Evolutionary conservation across 2,888 invertebrate genomes (phyloP).

Genomic region (Parnassius apollo): DNA sequence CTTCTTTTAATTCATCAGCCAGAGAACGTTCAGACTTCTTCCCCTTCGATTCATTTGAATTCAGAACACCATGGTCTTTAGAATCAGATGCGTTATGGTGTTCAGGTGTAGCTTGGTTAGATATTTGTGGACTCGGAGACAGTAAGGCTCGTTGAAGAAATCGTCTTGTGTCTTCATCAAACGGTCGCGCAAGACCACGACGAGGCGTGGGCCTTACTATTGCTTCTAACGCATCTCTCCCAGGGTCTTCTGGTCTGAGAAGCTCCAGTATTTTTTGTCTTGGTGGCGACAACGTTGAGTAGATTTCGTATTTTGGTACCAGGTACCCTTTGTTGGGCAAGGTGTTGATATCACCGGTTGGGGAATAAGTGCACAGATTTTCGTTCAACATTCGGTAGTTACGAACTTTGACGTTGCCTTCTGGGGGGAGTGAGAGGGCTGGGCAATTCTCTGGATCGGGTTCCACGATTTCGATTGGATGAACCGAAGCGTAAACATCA

Average conservation of each 20-base stretch:
- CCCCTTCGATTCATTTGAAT: constrained; percentile 26
- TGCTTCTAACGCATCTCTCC: constrained; percentile 64
- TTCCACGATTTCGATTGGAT: constrained; percentile 57
- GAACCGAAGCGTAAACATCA: constrained; percentile 37
- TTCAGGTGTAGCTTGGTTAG: constrained; percentile 44
- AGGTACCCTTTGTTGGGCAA: constrained; percentile 60
- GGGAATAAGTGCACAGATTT: constrained; percentile 63
- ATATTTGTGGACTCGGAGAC: constrained; percentile 54
- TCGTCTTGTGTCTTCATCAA: constrained; percentile 66
- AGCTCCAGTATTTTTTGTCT: constrained; percentile 66
- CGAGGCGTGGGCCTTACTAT: constrained; percentile 68
- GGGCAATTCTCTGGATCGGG: constrained; percentile 55
- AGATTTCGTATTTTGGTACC: constrained; percentile 63
- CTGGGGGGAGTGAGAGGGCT: constrained; percentile 51
- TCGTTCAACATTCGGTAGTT: constrained; percentile 65
- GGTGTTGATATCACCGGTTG: constrained; percentile 63
- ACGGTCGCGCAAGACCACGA: constrained; percentile 58
- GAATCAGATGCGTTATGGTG: constrained; percentile 33
- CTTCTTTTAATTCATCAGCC: constrained; percentile 69
- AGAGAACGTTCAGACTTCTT: constrained; percentile 52
- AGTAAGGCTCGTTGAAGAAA: constrained; percentile 66
- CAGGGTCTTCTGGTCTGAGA: constrained; percentile 65
- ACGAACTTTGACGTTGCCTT: constrained; percentile 62
- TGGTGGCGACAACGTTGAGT: constrained; percentile 58
- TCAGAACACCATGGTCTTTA: constrained; percentile 14